phyloP scores from a whole-genome alignment of 1,140 invertebrate species.

The Heliconius eleuchia region DNA sequence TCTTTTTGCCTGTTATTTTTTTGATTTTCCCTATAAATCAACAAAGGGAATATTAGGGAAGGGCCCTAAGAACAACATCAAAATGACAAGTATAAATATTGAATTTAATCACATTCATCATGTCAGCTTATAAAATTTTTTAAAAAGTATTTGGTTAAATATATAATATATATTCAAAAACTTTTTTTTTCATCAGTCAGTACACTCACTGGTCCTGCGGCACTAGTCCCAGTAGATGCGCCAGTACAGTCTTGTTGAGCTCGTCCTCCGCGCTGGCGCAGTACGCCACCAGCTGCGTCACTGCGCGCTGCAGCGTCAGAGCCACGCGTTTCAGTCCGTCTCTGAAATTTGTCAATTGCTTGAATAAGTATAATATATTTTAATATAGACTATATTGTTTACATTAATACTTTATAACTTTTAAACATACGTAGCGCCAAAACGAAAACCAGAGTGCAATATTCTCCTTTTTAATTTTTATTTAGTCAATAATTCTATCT shows the following conservation, averaged over 20 bases:
- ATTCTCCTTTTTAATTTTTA: too few species aligned
- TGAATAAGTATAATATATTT: background rate
- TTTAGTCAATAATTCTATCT: too few species aligned
- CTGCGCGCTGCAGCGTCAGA: conserved; percentile 81
- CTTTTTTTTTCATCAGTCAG: background rate
- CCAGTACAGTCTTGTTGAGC: conserved; percentile 87
- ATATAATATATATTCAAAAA: background rate
- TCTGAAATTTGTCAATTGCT: conserved; percentile 55
- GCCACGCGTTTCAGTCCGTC: conserved; percentile 83
- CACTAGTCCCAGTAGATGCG: conserved; percentile 82
- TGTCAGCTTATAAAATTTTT: too few species aligned
- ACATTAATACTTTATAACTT: too few species aligned
- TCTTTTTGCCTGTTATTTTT: too few species aligned
- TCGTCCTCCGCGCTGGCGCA: conserved; percentile 89
- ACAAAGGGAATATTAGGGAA: background rate
- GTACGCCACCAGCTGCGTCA: conserved; percentile 86
- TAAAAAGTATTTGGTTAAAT: too few species aligned
- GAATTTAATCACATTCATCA: too few species aligned
- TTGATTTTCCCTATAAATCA: too few species aligned
- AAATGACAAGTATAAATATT: too few species aligned
- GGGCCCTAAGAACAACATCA: background rate
- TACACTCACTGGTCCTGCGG: conserved; percentile 41
- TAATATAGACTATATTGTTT: too few species aligned
- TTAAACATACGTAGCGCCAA: too few species aligned
- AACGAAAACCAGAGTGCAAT: too few species aligned